A percentile compares a stretch with the other conserved stretches of the same genome.
Evolutionary conservation across 2,113 vertebrate genomes (phyloP).

Genomic region (Podocnemis expansa): DNA sequence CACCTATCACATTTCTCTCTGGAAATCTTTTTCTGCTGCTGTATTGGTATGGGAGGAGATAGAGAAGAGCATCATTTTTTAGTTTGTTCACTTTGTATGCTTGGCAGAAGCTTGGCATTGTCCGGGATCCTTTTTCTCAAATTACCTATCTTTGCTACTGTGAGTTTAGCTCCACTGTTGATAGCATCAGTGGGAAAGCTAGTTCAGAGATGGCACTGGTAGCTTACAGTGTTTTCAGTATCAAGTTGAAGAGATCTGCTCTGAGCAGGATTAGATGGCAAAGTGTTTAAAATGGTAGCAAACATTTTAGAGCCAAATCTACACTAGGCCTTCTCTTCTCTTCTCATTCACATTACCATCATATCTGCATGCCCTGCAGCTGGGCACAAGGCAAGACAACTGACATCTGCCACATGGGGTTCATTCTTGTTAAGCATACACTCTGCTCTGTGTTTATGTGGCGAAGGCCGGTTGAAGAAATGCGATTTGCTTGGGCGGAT

Average conservation of each 20-base stretch:
- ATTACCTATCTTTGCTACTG: neutral
- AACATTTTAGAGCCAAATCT: neutral
- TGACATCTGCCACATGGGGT: neutral
- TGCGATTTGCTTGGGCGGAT: neutral
- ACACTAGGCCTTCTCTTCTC: neutral
- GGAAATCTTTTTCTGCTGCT: neutral
- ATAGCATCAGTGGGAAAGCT: neutral
- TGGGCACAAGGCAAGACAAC: neutral
- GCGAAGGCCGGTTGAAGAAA: neutral
- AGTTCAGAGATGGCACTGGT: neutral
- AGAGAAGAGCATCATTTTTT: neutral
- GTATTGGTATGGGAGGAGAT: rapidly evolving
- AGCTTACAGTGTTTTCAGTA: neutral
- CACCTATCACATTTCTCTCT: neutral
- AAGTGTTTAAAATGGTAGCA: neutral
- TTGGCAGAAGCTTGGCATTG: rapidly evolving
- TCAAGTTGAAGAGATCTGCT: neutral
- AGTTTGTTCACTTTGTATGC: rapidly evolving
- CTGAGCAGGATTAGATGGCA: neutral
- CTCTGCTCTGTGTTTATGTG: neutral
- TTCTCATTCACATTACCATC: neutral
- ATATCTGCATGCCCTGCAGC: neutral
- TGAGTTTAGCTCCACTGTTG: neutral
- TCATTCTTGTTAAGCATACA: neutral
- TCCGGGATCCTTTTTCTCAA: neutral